Conservation (phyloP, 2,888 invertebrate species). For the Chymomyza caudatula region DNA sequence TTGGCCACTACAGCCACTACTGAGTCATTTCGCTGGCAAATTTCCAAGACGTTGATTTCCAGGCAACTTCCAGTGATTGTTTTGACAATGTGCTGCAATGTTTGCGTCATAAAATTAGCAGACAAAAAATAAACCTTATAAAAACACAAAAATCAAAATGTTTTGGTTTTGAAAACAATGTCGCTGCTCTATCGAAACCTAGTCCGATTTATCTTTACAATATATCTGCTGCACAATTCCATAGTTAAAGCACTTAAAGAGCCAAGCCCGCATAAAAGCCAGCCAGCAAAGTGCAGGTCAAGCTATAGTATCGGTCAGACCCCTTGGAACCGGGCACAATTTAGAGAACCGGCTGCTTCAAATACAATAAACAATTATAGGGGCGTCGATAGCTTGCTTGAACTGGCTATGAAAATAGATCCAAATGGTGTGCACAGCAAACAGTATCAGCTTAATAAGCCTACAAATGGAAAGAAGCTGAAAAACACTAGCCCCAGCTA, state of each 20-base stretch:
- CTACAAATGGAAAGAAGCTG: too few species aligned
- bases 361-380: too few species aligned
- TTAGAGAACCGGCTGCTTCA: too few species aligned
- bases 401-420: too few species aligned
- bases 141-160: conserved; percentile 15
- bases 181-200: conserved; percentile 29
- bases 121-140: not conserved
- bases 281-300: too few species aligned
- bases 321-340: too few species aligned
- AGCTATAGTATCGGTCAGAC: too few species aligned
- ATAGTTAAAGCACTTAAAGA: not conserved
- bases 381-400: too few species aligned
- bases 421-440: too few species aligned
- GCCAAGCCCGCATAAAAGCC: too few species aligned
- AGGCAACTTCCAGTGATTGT: conserved; percentile 39
- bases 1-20: conserved; percentile 15
- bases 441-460: too few species aligned
- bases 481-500: too few species aligned
- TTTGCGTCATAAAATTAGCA: conserved; percentile 31
- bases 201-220: conserved; percentile 25
- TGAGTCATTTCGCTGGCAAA: conserved; percentile 31
- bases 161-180: conserved; percentile 44
- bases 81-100: conserved; percentile 3
- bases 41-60: conserved; percentile 32
- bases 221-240: conserved; percentile 6